Percentiles rank a stretch among this genome's conserved stretches.
Conservation (phyloP, 1,140 invertebrate genomes). For the Trichomalopsis sarcophagae region DNA sequence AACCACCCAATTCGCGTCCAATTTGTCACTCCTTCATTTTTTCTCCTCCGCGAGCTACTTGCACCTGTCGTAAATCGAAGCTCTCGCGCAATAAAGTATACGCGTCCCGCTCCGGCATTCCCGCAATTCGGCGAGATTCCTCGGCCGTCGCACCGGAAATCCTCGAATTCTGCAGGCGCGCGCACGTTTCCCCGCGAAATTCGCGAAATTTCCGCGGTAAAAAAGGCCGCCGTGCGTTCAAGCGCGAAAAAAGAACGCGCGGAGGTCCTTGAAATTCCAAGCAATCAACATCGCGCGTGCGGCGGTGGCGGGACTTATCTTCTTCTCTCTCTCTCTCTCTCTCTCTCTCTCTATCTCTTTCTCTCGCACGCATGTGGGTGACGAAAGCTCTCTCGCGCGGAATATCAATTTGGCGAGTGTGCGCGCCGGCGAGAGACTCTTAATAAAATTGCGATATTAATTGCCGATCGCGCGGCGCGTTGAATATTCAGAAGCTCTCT, state of each 20-base stretch:
- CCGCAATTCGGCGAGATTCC: not conserved
- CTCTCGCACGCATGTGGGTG: not conserved
- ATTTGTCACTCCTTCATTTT: slow-evolving; percentile 38
- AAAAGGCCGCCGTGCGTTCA: not conserved
- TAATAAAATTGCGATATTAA: slow-evolving; percentile 48
- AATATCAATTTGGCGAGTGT: slow-evolving; percentile 15
- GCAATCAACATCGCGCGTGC: slow-evolving; percentile 63
- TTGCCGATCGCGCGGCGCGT: slow-evolving; percentile 20
- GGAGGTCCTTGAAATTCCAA: slow-evolving; percentile 54
- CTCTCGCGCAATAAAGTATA: not conserved
- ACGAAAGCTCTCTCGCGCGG: slow-evolving; percentile 20
- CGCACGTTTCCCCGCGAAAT: not conserved
- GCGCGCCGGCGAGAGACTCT: not conserved
- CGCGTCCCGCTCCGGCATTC: not conserved
- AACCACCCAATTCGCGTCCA: slow-evolving; percentile 23
- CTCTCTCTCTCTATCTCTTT: not conserved
- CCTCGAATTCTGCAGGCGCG: not conserved
- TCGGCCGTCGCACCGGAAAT: not conserved
- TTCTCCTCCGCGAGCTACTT: not conserved
- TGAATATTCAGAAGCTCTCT: slow-evolving; percentile 44
- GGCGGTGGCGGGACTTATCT: not conserved
- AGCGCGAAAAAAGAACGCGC: not conserved
- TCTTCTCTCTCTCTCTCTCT: not conserved
- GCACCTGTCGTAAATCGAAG: slow-evolving; percentile 13
- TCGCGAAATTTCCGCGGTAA: not conserved